Evolutionary conservation across 2,888 invertebrate genomes (phyloP).

Genomic region (Leptopilina myrica): DNA sequence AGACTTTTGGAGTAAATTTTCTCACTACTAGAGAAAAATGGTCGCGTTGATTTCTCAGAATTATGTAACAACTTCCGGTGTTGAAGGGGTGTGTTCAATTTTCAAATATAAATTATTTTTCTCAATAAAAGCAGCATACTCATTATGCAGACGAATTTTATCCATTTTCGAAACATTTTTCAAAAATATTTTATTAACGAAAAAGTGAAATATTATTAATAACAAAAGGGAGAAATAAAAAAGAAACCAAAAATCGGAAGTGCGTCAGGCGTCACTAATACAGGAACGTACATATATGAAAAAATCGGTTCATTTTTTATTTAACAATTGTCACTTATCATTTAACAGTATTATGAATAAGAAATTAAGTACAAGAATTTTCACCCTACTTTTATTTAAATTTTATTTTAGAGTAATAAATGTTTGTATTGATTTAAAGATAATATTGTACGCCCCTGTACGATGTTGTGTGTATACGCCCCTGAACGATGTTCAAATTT

Average conservation of each 20-base stretch:
- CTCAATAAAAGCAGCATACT: neutral
- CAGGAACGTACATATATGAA: neutral
- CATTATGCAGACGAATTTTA: neutral
- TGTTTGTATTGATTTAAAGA: no score
- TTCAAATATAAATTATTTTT: neutral
- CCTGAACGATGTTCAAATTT: constrained; percentile 21
- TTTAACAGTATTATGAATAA: no score
- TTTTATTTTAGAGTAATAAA: no score
- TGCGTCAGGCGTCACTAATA: neutral
- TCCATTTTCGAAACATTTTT: neutral
- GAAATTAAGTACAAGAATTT: no score
- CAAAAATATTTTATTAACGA: neutral
- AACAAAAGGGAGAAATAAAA: neutral
- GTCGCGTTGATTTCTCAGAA: constrained; percentile 2
- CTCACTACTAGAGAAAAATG: neutral
- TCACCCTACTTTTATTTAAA: no score
- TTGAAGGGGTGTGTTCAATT: neutral
- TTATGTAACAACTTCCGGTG: constrained; percentile 30
- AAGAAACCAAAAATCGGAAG: neutral
- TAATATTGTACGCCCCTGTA: neutral
- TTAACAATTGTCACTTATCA: neutral
- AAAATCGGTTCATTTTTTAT: neutral
- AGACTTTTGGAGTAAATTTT: neutral
- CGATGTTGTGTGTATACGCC: constrained; percentile 15
- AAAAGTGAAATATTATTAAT: neutral